These are phyloP conservation scores for Syngnathoides biaculeatus DNA, from an alignment of 2,113 vertebrate species.

Conservation along the genomic window DNA sequence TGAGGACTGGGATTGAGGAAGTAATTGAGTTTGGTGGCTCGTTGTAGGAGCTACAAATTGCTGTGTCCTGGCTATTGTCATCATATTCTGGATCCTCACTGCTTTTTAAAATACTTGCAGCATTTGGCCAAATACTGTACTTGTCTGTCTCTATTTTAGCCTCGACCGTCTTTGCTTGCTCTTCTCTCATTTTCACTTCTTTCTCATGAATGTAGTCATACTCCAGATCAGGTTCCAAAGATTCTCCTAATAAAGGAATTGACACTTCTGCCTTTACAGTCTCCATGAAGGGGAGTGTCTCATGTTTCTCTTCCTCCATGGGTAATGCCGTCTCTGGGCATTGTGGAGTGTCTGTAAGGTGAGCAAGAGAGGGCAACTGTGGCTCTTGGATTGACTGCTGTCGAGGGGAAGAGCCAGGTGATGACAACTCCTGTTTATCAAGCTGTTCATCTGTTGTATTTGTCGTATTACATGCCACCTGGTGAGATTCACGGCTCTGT, in stretches of 20 bases:
- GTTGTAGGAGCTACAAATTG: constrained; percentile 44
- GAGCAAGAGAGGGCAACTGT: constrained; percentile 9
- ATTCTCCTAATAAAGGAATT: constrained; percentile 75
- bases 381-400: constrained; percentile 26
- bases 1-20: constrained; percentile 64
- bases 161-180: constrained; percentile 37
- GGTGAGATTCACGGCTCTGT: constrained; percentile 85
- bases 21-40: constrained; percentile 49
- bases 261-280: constrained; percentile 52
- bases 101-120: constrained; percentile 73
- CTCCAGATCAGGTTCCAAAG: constrained; percentile 70
- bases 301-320: constrained; percentile 45
- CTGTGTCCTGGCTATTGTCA: constrained; percentile 55
- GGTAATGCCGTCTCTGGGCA: constrained; percentile 13
- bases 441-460: constrained; percentile 57
- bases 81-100: constrained; percentile 48
- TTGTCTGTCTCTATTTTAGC: constrained; percentile 63
- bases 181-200: constrained; percentile 43
- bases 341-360: constrained; percentile 34
- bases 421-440: constrained; percentile 54
- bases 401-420: constrained; percentile 19
- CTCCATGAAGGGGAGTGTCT: constrained; percentile 56
- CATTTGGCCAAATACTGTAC: constrained; percentile 76
- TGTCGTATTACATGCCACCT: constrained; percentile 62
- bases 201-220: constrained; percentile 54